Conservation (phyloP, 2,888 invertebrate genomes). For the Dicroscelio sp. region DNA sequence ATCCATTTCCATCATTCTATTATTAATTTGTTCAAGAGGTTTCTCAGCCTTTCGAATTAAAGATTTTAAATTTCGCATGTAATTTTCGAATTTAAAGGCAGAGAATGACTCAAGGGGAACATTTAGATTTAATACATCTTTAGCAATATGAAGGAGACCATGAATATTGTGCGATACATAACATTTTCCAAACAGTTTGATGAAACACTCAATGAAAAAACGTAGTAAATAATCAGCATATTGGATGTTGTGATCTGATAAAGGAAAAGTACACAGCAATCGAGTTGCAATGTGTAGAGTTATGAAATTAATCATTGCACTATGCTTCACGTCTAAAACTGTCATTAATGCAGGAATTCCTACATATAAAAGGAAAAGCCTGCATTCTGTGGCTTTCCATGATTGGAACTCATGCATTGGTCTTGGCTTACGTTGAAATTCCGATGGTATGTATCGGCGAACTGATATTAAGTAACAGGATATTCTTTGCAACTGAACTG, state of each 20-base stretch:
- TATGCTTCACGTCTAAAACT: background rate
- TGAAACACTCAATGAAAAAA: background rate
- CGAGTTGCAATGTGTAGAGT: background rate
- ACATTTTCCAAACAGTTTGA: background rate
- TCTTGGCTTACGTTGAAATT: background rate
- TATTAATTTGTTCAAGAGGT: background rate
- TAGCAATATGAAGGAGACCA: background rate
- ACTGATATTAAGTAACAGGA: background rate
- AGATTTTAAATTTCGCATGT: background rate
- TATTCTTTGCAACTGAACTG: background rate
- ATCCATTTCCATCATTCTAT: background rate
- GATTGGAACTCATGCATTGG: background rate
- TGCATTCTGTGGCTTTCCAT: background rate
- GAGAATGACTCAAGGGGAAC: background rate
- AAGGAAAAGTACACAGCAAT: background rate
- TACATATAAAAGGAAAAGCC: background rate
- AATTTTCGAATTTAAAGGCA: conserved; percentile 1
- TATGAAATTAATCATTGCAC: background rate
- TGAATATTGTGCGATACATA: conserved; percentile 1
- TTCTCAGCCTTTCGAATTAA: background rate
- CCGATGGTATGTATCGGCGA: background rate
- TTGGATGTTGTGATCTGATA: background rate
- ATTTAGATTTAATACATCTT: background rate
- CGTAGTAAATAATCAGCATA: background rate
- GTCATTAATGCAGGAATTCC: background rate